Evolutionary conservation across 1,140 invertebrate species (phyloP).

Genomic region (Magallana angulata): DNA sequence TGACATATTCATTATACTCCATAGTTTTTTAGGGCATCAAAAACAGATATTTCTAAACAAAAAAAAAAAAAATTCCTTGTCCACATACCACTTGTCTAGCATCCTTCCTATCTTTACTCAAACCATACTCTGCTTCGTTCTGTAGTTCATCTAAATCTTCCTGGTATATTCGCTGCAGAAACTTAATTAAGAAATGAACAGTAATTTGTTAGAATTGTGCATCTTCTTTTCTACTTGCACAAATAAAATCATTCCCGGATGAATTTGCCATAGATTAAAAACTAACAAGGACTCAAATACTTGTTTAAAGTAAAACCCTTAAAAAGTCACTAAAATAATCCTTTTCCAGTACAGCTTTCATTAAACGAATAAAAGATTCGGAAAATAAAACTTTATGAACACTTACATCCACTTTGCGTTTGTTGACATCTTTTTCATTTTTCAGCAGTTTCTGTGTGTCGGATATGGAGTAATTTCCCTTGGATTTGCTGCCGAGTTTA

Average conservation of each 20-base stretch:
- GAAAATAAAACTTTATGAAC: not conserved
- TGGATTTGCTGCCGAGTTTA: conserved; percentile 48
- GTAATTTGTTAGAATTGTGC: not conserved
- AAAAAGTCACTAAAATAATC: no score
- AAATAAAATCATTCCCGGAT: no score
- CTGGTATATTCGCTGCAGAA: conserved; percentile 70
- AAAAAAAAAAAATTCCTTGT: no score
- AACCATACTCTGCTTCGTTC: conserved; percentile 63
- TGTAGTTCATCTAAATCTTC: conserved; percentile 71
- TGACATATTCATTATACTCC: no score
- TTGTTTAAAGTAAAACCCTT: no score
- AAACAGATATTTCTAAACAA: no score
- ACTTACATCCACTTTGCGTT: conserved; percentile 66
- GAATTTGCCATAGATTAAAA: no score
- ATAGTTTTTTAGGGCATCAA: no score
- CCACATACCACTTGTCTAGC: conserved; percentile 67
- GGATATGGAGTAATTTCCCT: conserved; percentile 53
- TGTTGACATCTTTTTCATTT: conserved; percentile 57
- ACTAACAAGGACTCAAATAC: no score
- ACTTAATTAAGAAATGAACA: conserved; percentile 59
- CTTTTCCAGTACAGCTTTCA: no score
- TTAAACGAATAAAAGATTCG: no score
- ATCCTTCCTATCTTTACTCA: conserved; percentile 60
- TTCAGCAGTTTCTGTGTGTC: conserved; percentile 62
- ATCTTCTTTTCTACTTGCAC: no score